Conservation (phyloP, 2,888 invertebrate genomes). For the Drosophila infuscata region DNA sequence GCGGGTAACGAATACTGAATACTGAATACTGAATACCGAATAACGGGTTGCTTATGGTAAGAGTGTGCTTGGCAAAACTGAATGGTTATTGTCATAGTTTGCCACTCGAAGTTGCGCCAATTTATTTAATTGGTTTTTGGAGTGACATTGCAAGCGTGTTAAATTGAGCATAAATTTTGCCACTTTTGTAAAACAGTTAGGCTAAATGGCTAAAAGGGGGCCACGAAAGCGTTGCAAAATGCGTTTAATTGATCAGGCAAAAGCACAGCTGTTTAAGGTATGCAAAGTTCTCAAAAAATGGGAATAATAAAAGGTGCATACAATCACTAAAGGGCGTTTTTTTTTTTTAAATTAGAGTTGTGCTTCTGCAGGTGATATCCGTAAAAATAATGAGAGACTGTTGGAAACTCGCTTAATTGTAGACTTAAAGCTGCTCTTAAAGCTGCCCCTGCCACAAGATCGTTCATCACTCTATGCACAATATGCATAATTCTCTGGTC, state of each 20-base stretch:
- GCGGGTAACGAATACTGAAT: conserved; percentile 6
- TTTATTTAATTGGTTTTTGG: conserved; percentile 67
- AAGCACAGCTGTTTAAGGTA: conserved; percentile 1
- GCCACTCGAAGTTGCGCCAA: conserved; percentile 56
- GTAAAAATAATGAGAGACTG: background rate
- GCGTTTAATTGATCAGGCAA: conserved; percentile 34
- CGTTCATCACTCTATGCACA: conserved; percentile 7
- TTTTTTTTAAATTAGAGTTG: no score
- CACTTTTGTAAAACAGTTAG: conserved; percentile 60
- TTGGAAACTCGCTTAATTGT: background rate
- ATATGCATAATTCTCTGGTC: conserved; percentile 24
- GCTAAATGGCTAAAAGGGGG: conserved; percentile 38
- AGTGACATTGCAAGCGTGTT: conserved; percentile 55
- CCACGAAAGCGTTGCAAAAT: conserved; percentile 30
- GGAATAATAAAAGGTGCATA: background rate
- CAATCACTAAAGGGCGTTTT: background rate
- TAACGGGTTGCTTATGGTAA: conserved; percentile 40
- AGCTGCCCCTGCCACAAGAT: conserved; percentile 7
- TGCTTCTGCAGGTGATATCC: background rate
- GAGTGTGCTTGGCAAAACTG: conserved; percentile 40
- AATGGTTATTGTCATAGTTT: conserved; percentile 61
- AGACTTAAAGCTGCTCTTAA: conserved; percentile 33
- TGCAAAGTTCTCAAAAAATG: conserved; percentile 1
- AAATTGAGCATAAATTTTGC: conserved; percentile 65
- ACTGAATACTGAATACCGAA: conserved; percentile 5